phyloP scores from a whole-genome alignment of 2,113 vertebrate species.

The Chauna torquata region DNA sequence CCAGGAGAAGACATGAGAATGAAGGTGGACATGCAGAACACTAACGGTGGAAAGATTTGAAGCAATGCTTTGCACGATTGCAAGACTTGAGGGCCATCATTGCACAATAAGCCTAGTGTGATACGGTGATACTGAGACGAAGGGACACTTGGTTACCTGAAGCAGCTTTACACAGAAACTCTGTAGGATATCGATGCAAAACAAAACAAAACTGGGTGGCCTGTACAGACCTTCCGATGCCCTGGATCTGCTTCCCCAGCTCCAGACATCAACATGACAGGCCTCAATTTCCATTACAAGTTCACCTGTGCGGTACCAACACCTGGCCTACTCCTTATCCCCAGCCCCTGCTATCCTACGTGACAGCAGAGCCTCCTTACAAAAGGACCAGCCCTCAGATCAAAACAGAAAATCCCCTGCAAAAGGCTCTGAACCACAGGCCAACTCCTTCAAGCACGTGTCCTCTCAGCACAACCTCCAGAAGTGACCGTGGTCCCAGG shows the following conservation, averaged over 20 bases:
- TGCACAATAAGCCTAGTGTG: neutral
- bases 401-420: neutral
- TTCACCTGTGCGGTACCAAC: neutral
- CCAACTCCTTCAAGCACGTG: accelerated
- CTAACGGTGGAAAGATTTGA: neutral
- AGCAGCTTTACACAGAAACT: neutral
- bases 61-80: neutral
- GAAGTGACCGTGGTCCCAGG: neutral
- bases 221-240: neutral
- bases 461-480: neutral
- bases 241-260: neutral
- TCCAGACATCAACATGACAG: neutral
- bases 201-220: neutral
- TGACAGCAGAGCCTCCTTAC: accelerated
- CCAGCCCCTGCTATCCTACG: neutral
- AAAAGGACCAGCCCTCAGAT: neutral
- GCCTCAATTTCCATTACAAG: neutral
- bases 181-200: neutral
- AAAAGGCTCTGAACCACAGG: neutral
- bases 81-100: neutral
- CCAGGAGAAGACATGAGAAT: accelerated
- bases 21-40: neutral
- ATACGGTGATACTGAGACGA: too few relatives aligned
- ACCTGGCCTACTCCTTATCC: neutral
- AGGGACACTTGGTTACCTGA: neutral